Evolutionary conservation across 2,888 invertebrate genomes (phyloP).

Genomic region (Coleophora deauratella): DNA sequence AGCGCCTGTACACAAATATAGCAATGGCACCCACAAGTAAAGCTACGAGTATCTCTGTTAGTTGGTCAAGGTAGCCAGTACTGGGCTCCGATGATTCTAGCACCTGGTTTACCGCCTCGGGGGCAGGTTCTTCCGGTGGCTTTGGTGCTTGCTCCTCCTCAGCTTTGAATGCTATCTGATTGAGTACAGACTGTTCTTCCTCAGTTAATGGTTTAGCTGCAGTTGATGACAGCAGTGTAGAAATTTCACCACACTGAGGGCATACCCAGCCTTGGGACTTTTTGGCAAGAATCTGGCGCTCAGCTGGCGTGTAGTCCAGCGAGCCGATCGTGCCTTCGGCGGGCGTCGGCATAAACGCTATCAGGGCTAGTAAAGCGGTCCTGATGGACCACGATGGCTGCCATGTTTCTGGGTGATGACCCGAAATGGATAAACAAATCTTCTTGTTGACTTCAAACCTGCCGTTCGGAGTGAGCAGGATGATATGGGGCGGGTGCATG

Average conservation of each 20-base stretch:
- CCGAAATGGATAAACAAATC: constrained; percentile 96
- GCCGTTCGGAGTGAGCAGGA: constrained; percentile 93
- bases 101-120: constrained; percentile 43
- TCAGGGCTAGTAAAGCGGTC: constrained; percentile 91
- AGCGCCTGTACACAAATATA: constrained; percentile 62
- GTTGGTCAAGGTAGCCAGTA: constrained; percentile 54
- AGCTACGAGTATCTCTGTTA: constrained; percentile 57
- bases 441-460: constrained; percentile 95
- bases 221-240: constrained; percentile 51
- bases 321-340: constrained; percentile 94
- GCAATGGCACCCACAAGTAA: constrained; percentile 58
- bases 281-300: constrained; percentile 85
- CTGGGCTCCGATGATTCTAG: constrained; percentile 52
- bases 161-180: constrained; percentile 68
- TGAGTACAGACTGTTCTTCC: constrained; percentile 60
- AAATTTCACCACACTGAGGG: constrained; percentile 56
- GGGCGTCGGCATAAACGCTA: constrained; percentile 95
- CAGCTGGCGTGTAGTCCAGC: constrained; percentile 89
- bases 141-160: constrained; percentile 58
- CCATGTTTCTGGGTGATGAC: constrained; percentile 98
- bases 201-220: constrained; percentile 65
- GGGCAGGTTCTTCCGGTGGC: constrained; percentile 41
- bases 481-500: constrained; percentile 97
- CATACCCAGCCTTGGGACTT: constrained; percentile 73
- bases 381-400: constrained; percentile 97